Base-by-base conservation (phyloP, 2,888 invertebrate species). In the Sceliomorpha sp. region DNA sequence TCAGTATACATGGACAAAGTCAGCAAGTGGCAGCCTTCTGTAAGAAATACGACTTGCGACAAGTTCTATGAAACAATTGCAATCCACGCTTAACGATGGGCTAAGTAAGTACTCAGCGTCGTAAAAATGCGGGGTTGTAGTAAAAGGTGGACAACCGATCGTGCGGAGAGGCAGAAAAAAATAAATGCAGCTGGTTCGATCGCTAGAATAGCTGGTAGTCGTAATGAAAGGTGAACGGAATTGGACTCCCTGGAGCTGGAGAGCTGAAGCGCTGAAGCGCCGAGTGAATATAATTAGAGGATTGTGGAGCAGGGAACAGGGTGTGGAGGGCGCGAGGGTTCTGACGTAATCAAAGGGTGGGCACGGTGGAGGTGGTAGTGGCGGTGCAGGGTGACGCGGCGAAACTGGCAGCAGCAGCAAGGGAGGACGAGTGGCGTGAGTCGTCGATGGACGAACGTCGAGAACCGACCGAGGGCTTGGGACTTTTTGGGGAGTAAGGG, bases 241-340 rank as follows among this genome's bases (percentile, higher is more conserved):
- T 87, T 86, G 87, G 85, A 87, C 80, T 85, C 87, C 83, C 82
- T 76, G 83, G 81, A 84, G 82, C 80, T 75, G 78, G 79, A 64
- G 58, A 64, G 71, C 31, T 24, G 20, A 20, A 53, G 70, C 75
- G 77, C 73, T 78, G 78, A 78, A 84, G 83, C 82, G 77, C 78
- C 79, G 84, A 87, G 86, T 85, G 88, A 87, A 88, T 87, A 88
- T 88, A 88, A 87, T 88, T 88, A 87, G 85, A 87, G 87, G 87
- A 87, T 84, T 79, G 81, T 74, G 80, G 84, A 76, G 75, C 72
- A 77, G 71, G 50, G 63, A 68, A 58, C 56, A 69, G 70, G 55
- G 72, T 62, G 53, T 58, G 15, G 59, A 60, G 68, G 69, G 76
- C 59, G 69, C 63, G 77, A 75, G 81, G 81, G 82, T 81, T 80